A percentile compares a stretch with the other conserved stretches of the same genome.
Conservation (phyloP, 2,888 invertebrate species). For the Ramazzottius varieornatus region DNA sequence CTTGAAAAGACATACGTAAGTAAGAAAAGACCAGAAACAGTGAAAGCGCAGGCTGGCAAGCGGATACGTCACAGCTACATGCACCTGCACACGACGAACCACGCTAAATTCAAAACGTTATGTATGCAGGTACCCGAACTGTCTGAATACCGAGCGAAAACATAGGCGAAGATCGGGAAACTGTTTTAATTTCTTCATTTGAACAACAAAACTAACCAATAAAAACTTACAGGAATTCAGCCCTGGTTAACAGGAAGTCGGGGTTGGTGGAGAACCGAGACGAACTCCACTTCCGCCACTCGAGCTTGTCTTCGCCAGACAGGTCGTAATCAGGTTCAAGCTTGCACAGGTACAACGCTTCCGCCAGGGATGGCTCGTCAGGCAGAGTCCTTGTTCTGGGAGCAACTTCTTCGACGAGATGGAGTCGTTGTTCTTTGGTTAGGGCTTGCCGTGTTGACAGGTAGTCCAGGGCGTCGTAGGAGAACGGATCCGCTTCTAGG, state of each 20-base stretch:
- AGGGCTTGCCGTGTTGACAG: background rate
- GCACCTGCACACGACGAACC: no score
- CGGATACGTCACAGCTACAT: no score
- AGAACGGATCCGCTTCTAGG: background rate
- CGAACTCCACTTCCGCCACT: background rate
- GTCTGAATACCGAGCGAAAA: no score
- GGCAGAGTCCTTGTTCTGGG: background rate
- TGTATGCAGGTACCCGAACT: no score
- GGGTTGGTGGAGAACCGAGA: background rate
- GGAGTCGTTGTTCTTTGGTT: background rate
- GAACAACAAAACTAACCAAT: background rate
- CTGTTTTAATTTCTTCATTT: no score
- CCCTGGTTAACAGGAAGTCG: background rate
- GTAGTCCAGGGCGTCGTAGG: background rate
- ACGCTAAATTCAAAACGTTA: no score
- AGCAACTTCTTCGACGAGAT: background rate
- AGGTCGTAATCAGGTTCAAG: background rate
- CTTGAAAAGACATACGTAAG: background rate
- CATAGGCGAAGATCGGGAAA: no score
- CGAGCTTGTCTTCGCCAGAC: background rate
- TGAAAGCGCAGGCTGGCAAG: no score
- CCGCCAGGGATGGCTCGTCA: background rate
- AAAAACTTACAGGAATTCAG: background rate
- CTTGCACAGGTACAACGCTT: background rate
- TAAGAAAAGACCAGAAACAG: no score